Evolutionary conservation across 2,797 vertebrate species (phyloP), one percentile per base, ranked within the genome.

Genomic region (Lithobates pipiens): DNA sequence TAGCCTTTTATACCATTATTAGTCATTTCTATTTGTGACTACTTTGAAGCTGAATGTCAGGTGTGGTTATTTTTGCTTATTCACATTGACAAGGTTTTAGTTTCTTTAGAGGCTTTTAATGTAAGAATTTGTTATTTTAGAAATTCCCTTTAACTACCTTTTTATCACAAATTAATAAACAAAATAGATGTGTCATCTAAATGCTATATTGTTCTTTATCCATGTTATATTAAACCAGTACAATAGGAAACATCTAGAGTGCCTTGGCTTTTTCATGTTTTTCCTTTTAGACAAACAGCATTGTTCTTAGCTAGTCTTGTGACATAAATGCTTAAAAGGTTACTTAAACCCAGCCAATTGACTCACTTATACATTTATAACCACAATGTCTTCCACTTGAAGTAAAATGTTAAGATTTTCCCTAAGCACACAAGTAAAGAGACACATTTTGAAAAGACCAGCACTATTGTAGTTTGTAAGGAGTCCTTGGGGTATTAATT

Each of bases 401-500:
- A 85, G 11, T 44, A 88, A 74, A 90, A 73, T 82, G 71, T 68
- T 91, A 88, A 77, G 88, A 90, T 90, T 91, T 92, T 88, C 88
- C 91, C 90, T 88, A 84, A 90, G 84, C 70, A 74, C 65, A 82
- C 71, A 88, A 92, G 90, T 88, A 92, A 90, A 91, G 86, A 88
- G 88, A 61, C 21, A 75, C 81, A 63, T 89, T 91, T 85, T 70
- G 89, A 93, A 90, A 86, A 91, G 88, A 86, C 81, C 83, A 92
- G 90, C 89, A 88, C 88, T 88, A 90, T 90, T 91, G 85, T 88
- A 91, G 81, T 88, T 89, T 83, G 88, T 83, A 86, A 85, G 77
- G 76, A 79, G 81, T 91, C 92, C 89, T 90, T 87, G 57, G 89
- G 88, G 90, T 91, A 92, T 92, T 92, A 92, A 92, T 92, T 92